phyloP scores from a whole-genome alignment of 2,888 invertebrate genomes.

The Ethmia dodecea region DNA sequence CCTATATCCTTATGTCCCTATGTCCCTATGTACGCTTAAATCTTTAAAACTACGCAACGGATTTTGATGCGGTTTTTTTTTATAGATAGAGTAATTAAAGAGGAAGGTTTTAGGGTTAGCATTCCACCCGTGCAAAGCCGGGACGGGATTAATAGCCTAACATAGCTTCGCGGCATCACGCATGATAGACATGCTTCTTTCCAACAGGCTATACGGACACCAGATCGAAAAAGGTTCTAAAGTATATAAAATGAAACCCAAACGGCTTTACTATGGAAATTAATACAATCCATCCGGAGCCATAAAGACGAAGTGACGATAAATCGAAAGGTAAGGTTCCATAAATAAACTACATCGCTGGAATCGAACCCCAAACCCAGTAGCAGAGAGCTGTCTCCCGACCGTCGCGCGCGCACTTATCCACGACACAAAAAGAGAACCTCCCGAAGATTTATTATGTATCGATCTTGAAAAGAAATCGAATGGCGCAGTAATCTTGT shows the following conservation, averaged over 20 bases:
- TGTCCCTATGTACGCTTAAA: no score
- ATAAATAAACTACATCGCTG: constrained; percentile 20
- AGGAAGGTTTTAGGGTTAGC: no score
- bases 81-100: no score
- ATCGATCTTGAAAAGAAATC: constrained; percentile 62
- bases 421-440: constrained; percentile 40
- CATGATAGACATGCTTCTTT: no score
- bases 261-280: constrained; percentile 20
- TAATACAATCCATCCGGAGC: constrained; percentile 42
- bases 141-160: no score
- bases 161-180: no score
- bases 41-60: no score
- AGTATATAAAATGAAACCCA: constrained; percentile 6
- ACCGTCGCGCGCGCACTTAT: constrained; percentile 42
- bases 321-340: constrained; percentile 35
- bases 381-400: constrained; percentile 54
- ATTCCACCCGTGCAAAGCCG: no score
- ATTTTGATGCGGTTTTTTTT: no score
- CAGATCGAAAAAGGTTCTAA: not conserved
- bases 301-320: constrained; percentile 40
- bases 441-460: constrained; percentile 57
- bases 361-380: constrained; percentile 47
- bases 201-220: not conserved
- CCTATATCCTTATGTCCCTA: no score
- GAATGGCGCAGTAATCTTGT: constrained; percentile 42